Evolutionary conservation across 2,113 vertebrate genomes (phyloP).

Genomic region (Rhabdomys dilectus): DNA sequence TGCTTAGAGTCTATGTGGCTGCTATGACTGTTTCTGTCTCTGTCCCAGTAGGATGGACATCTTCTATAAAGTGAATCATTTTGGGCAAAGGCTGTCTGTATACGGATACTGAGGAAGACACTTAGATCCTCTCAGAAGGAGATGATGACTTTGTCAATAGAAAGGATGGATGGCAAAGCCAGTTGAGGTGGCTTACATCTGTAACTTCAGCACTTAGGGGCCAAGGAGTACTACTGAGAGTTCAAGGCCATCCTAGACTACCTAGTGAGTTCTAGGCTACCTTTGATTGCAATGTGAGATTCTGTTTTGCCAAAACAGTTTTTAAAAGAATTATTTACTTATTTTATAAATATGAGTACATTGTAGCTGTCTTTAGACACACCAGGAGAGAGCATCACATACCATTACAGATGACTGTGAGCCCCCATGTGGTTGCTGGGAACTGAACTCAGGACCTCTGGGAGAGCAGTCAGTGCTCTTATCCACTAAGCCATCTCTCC

Average conservation of each 20-base stretch:
- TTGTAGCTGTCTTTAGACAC: too few relatives aligned
- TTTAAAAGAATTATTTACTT: too few relatives aligned
- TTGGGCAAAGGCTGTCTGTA: not conserved
- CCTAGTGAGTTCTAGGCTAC: not conserved
- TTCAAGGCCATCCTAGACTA: not conserved
- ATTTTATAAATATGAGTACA: too few relatives aligned
- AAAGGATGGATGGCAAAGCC: not conserved
- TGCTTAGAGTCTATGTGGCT: not conserved
- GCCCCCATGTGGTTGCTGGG: too few relatives aligned
- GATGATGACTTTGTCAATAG: not conserved
- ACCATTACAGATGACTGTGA: too few relatives aligned
- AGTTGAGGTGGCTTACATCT: not conserved
- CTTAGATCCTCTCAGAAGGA: not conserved
- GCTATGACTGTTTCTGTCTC: slow-evolving; percentile 7
- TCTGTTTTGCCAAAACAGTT: too few relatives aligned
- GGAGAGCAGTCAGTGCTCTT: too few relatives aligned
- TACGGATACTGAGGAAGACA: not conserved
- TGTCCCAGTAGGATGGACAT: not conserved
- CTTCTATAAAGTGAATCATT: slow-evolving; percentile 20
- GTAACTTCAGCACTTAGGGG: not conserved
- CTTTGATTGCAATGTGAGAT: not conserved
- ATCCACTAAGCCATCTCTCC: too few relatives aligned
- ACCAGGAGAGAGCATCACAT: too few relatives aligned
- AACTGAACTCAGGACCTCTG: too few relatives aligned
- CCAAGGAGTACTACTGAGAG: not conserved